Conservation (phyloP, 2,113 vertebrate genomes). For the Perccottus glenii region DNA sequence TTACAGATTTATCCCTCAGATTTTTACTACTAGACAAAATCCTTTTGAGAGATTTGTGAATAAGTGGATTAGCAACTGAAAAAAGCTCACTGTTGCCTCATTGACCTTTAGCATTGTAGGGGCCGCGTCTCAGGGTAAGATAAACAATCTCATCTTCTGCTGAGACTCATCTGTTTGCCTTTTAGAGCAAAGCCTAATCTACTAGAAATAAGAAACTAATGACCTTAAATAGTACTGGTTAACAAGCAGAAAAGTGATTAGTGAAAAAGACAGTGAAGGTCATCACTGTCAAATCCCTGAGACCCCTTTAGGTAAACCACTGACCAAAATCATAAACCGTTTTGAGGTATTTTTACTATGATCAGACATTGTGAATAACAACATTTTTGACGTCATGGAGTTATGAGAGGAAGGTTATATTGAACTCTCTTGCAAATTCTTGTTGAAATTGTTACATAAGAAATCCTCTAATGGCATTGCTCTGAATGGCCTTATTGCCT, state of each 20-base stretch:
- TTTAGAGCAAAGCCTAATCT: constrained; percentile 33
- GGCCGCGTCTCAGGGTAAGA: background rate
- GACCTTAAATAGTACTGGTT: constrained; percentile 26
- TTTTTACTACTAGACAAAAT: constrained; percentile 10
- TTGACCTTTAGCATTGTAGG: constrained; percentile 8
- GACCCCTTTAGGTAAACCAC: background rate
- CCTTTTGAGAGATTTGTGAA: constrained; percentile 11
- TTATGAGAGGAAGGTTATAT: background rate
- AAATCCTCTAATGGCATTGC: constrained; percentile 17
- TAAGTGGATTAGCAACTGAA: constrained; percentile 19
- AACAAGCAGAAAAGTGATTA: background rate
- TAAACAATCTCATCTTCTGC: background rate
- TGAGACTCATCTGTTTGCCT: constrained; percentile 15
- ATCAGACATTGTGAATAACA: background rate
- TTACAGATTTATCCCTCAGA: constrained; percentile 1
- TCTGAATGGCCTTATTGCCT: constrained; percentile 26
- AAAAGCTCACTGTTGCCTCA: background rate
- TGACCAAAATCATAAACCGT: background rate
- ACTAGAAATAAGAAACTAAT: constrained; percentile 15
- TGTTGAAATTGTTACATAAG: constrained; percentile 18
- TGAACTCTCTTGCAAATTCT: background rate
- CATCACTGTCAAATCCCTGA: background rate
- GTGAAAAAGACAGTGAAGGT: background rate
- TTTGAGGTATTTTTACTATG: background rate
- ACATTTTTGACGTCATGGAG: constrained; percentile 3